Percentiles rank a stretch among this genome's conserved stretches.
Evolutionary conservation across 2,113 vertebrate genomes (phyloP).

Genomic region (Oostethus manadensis): DNA sequence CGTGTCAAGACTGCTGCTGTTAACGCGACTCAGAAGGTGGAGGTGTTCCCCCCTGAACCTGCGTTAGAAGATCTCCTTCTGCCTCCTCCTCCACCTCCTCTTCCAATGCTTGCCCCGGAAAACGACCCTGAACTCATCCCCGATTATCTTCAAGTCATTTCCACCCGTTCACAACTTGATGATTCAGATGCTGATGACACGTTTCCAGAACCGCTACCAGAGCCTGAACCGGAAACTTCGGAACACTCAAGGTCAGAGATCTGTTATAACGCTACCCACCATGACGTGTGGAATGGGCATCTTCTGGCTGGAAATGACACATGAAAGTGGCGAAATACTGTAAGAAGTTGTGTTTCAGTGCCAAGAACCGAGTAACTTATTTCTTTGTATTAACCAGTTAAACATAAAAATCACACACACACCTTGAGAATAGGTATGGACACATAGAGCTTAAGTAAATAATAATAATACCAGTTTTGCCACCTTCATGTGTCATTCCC

Average conservation of each 20-base stretch:
- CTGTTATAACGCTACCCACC: too few species aligned
- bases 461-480: not conserved
- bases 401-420: too few species aligned
- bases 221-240: not conserved
- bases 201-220: conserved; percentile 1
- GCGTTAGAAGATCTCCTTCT: conserved; percentile 11
- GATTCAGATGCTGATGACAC: not conserved
- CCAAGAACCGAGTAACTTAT: too few species aligned
- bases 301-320: too few species aligned
- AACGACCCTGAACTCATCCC: conserved; percentile 23
- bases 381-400: too few species aligned
- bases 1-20: conserved; percentile 14
- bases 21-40: conserved; percentile 26
- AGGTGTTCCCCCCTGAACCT: conserved; percentile 1
- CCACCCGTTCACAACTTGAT: conserved; percentile 1
- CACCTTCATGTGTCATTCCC: too few species aligned
- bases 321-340: too few species aligned
- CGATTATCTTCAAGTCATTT: conserved; percentile 5
- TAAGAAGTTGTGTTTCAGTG: too few species aligned
- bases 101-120: conserved; percentile 11
- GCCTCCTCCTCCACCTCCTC: not conserved
- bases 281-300: too few species aligned
- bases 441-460: not conserved
- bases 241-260: conserved; percentile 30
- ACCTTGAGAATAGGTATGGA: too few species aligned